Evolutionary conservation across 1,140 invertebrate genomes (phyloP).

Genomic region (Hyles vespertilio): DNA sequence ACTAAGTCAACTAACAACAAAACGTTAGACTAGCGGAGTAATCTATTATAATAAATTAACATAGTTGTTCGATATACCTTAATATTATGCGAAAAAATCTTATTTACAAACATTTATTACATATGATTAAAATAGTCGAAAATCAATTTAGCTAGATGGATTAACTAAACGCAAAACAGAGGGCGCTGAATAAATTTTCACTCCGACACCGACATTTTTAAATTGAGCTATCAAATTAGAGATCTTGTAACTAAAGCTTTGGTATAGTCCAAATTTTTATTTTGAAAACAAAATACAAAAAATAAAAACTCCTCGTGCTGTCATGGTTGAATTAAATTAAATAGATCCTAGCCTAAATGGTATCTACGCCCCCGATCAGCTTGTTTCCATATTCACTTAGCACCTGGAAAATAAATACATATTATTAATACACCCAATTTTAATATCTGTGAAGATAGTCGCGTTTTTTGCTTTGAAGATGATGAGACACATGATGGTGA

Average conservation of each 20-base stretch:
- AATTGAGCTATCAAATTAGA: slow-evolving; percentile 38
- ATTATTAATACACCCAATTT: background rate
- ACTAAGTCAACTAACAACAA: slow-evolving; percentile 17
- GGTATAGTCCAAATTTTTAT: slow-evolving; percentile 34
- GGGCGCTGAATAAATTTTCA: too few relatives aligned
- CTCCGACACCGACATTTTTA: slow-evolving; percentile 5
- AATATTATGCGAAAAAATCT: slow-evolving; percentile 31
- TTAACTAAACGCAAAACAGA: background rate
- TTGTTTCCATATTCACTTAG: slow-evolving; percentile 67
- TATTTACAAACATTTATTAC: background rate
- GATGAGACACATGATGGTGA: too few relatives aligned
- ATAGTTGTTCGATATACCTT: slow-evolving; percentile 10
- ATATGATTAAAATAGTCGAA: background rate
- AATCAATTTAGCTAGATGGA: slow-evolving; percentile 6
- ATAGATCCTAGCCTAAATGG: slow-evolving; percentile 32
- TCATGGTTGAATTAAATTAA: slow-evolving; percentile 11
- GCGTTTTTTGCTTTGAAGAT: background rate
- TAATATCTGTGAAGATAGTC: background rate
- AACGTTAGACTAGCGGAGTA: slow-evolving; percentile 35
- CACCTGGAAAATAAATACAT: slow-evolving; percentile 44
- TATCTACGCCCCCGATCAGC: slow-evolving; percentile 62
- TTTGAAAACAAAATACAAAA: slow-evolving; percentile 12
- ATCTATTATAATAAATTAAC: slow-evolving; percentile 26
- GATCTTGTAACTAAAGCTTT: slow-evolving; percentile 40
- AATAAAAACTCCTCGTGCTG: slow-evolving; percentile 1